Conservation (phyloP, 1,140 invertebrate genomes). For the Ridgeia piscesae region DNA sequence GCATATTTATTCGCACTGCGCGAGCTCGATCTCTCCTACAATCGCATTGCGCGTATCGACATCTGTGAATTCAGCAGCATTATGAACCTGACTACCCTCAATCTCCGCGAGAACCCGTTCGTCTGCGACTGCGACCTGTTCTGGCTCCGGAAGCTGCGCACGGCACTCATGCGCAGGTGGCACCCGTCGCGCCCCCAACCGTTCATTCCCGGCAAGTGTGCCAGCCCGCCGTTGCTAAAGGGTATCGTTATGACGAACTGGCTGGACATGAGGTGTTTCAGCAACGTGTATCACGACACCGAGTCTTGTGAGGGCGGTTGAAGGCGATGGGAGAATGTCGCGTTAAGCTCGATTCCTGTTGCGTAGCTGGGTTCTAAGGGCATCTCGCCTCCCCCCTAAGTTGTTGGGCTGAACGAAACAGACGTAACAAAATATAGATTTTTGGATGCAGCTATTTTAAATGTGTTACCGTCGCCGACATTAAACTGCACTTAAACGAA, state of each 20-base stretch:
- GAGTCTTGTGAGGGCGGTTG: neutral
- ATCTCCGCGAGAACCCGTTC: slow-evolving; percentile 30
- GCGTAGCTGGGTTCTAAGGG: neutral
- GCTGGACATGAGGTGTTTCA: slow-evolving; percentile 25
- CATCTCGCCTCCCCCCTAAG: too few species aligned
- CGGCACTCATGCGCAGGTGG: slow-evolving; percentile 23
- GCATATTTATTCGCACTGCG: slow-evolving; percentile 13
- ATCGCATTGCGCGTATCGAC: slow-evolving; percentile 27
- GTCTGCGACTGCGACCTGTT: slow-evolving; percentile 29
- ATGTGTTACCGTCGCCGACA: too few species aligned
- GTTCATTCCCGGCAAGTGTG: slow-evolving; percentile 26
- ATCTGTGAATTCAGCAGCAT: slow-evolving; percentile 20
- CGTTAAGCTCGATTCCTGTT: neutral
- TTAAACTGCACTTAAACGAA: too few species aligned
- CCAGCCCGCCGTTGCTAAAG: slow-evolving; percentile 8
- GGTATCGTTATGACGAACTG: slow-evolving; percentile 24
- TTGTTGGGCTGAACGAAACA: neutral
- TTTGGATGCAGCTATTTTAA: too few species aligned
- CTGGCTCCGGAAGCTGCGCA: slow-evolving; percentile 23
- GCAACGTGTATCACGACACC: neutral
- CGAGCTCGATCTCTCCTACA: slow-evolving; percentile 29
- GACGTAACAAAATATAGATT: neutral
- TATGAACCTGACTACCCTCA: slow-evolving; percentile 21
- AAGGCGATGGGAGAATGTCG: neutral
- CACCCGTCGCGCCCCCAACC: slow-evolving; percentile 13